A percentile compares a stretch with the other conserved stretches of the same genome.
Conservation (phyloP, 1,140 invertebrate species). For the fruit fly (Drosophila melanogaster) region DNA sequence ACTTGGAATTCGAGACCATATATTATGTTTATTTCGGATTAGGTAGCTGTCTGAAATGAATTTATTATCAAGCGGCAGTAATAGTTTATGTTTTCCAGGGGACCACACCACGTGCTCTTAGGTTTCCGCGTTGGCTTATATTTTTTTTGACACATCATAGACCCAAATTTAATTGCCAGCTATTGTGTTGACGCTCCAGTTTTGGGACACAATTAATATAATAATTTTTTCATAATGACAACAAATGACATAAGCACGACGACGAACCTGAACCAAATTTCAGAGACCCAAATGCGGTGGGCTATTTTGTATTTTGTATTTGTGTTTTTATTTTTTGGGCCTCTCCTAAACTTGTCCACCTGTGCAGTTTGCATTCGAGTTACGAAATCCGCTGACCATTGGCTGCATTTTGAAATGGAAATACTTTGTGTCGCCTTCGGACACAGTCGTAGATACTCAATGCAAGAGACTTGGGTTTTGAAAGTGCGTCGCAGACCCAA, state of each 20-base stretch:
- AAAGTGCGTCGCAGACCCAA: slow-evolving; percentile 59
- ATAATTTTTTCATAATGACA: slow-evolving; percentile 71
- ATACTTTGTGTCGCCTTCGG: slow-evolving; percentile 27
- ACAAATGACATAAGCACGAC: slow-evolving; percentile 70
- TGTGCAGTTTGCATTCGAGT: slow-evolving; percentile 60
- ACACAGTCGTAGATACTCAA: slow-evolving; percentile 14
- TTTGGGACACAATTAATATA: slow-evolving; percentile 65
- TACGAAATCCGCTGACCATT: slow-evolving; percentile 39
- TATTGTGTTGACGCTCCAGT: slow-evolving; percentile 57
- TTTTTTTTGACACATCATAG: slow-evolving; percentile 41
- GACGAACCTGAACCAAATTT: slow-evolving; percentile 75
- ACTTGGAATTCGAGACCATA: slow-evolving; percentile 35
- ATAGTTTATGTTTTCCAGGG: slow-evolving; percentile 41
- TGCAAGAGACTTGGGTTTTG: slow-evolving; percentile 46
- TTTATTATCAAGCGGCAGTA: slow-evolving; percentile 55
- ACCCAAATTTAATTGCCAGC: slow-evolving; percentile 38
- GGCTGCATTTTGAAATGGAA: slow-evolving; percentile 60
- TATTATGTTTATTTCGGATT: slow-evolving; percentile 55
- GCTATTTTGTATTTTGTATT: slow-evolving; percentile 21
- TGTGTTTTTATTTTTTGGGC: slow-evolving; percentile 27
- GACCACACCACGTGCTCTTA: slow-evolving; percentile 49
- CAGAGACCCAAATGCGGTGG: slow-evolving; percentile 33
- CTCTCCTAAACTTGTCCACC: slow-evolving; percentile 73
- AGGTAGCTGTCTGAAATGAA: slow-evolving; percentile 46
- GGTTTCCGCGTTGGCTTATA: slow-evolving; percentile 12